A percentile compares a stretch with the other conserved stretches of the same genome.
Evolutionary conservation across 35 echinoderm and acorn worm species (phyloP).

Genomic region (Ophiothrix spiculata): DNA sequence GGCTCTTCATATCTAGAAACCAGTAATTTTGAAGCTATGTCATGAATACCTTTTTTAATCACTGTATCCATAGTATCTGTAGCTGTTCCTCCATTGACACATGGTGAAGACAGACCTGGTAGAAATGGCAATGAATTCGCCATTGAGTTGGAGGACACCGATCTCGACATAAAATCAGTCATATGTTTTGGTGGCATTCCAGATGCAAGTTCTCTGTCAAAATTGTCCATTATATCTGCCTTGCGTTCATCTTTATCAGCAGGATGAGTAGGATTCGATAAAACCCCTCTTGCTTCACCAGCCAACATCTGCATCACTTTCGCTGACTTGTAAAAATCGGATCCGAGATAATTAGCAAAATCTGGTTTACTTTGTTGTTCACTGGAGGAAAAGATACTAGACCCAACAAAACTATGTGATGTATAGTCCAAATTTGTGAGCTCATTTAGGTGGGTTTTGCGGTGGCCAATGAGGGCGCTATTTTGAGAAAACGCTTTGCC

Average conservation of each 20-base stretch:
- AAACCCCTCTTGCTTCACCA: neutral
- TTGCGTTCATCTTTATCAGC: neutral
- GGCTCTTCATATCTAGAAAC: too few species aligned
- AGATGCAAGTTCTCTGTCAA: neutral
- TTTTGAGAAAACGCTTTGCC: neutral
- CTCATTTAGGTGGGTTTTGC: neutral
- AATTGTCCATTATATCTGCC: too few species aligned
- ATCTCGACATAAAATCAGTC: neutral
- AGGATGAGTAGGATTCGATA: neutral
- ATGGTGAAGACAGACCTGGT: neutral
- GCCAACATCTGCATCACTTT: neutral
- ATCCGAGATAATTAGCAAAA: neutral
- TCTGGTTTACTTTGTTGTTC: neutral
- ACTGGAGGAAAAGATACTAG: too few species aligned
- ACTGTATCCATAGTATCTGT: neutral
- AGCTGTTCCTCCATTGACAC: neutral
- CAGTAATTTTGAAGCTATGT: too few species aligned
- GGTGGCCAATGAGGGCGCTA: neutral
- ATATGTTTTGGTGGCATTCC: too few species aligned
- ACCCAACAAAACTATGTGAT: neutral
- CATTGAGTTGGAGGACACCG: neutral
- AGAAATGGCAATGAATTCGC: neutral
- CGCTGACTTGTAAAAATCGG: neutral
- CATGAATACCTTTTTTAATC: too few species aligned
- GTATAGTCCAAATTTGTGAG: neutral